Base-by-base conservation (phyloP, 2,797 vertebrate species). In the Onychomys arenicola region DNA sequence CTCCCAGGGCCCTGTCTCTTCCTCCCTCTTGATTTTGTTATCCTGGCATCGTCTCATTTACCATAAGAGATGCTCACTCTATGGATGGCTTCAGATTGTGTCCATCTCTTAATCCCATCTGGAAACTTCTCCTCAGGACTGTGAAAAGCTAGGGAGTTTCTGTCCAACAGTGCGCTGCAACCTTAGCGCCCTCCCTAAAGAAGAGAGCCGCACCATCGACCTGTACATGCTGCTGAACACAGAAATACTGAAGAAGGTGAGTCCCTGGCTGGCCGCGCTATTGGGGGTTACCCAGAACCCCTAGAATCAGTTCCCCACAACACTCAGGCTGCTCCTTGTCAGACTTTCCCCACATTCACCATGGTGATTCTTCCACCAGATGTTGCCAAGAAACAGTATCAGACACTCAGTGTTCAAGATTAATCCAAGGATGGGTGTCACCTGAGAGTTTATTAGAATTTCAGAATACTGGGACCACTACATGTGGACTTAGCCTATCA, bases 201-300 rank as follows among this genome's bases (percentile, higher is more conserved):
- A 99, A 90, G 99, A 99, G 96, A 99, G 99, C 57, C 98, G 99
- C 82, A 99, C 99, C 94, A 99, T 99, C 96, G 99, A 99, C 96
- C 96, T 99, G 89, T 99, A 99, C 97, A 98, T 99, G 92, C 98
- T 99, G 57, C 99, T 99, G 96, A 99, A 99, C 98, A 99, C 99
- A 0, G 99, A 99, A 98, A 99, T 99, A 94, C 96, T 99, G 82
- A 99, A 99, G 95, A 99, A 99, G 99, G 99, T 99, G 98, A n/a
- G 97, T 37, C 55, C 67, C 32, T 55, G 55, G 16, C 2, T 0
- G 23, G 3, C 32, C 2, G 32, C 1, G 17, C 73, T n/a, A 43
- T 11, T 0, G 0, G n/a, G 16, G 16, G 37, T 19, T 40, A 3
- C 32, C 17, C n/a, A 29, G 71, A 83, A 91, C 16, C 34, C 83